Percentiles rank a stretch among this genome's conserved stretches.
Evolutionary conservation across 2,113 vertebrate genomes (phyloP).

Genomic region (Hippolais icterina): DNA sequence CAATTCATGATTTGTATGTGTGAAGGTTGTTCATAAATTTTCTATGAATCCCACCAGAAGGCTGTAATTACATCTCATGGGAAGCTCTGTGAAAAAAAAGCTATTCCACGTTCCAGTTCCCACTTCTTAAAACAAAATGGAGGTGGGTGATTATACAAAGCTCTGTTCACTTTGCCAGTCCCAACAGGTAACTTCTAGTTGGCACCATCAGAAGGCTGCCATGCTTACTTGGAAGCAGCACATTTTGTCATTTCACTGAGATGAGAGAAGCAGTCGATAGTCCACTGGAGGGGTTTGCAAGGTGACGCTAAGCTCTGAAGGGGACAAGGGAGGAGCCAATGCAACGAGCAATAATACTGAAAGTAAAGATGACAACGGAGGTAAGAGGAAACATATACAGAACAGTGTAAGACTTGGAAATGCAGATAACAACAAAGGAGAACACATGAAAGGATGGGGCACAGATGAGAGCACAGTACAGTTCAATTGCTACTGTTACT

Average conservation of each 20-base stretch:
- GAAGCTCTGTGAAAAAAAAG: neutral
- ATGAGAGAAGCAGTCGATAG: neutral
- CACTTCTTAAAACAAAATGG: neutral
- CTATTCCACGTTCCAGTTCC: neutral
- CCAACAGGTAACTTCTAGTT: neutral
- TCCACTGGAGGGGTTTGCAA: neutral
- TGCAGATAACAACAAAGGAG: neutral
- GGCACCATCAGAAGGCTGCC: neutral
- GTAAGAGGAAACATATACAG: neutral
- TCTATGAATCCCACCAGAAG: neutral
- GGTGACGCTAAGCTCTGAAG: neutral
- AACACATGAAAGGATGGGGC: neutral
- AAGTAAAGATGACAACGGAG: neutral
- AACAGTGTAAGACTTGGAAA: neutral
- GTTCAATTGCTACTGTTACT: neutral
- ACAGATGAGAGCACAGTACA: neutral
- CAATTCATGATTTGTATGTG: neutral
- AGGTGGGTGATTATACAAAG: neutral
- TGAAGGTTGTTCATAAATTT: neutral
- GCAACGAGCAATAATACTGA: neutral
- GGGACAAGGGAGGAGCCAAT: neutral
- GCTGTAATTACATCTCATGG: neutral
- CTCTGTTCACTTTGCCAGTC: neutral
- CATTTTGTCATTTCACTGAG: neutral
- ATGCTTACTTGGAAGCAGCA: neutral